A percentile compares a stretch with the other conserved stretches of the same genome.
These are phyloP conservation scores for Notiomystis cincta DNA, from an alignment of 2,113 vertebrate genomes.

Conservation along the genomic window DNA sequence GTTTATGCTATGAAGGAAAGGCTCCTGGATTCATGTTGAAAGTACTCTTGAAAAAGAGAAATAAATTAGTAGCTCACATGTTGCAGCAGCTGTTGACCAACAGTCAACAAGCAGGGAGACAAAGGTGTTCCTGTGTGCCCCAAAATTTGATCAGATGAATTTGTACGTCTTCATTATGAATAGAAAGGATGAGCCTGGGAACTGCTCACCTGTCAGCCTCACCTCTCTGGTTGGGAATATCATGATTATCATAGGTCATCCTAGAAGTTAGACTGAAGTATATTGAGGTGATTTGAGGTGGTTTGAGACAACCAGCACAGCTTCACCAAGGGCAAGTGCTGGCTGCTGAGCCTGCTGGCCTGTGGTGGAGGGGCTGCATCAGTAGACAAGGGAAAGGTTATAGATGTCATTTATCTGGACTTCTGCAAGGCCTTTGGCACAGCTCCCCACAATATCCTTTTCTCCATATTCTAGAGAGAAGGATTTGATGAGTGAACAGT, in stretches of 20 bases:
- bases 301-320: neutral
- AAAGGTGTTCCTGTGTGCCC: neutral
- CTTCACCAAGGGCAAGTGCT: no score
- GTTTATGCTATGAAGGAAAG: neutral
- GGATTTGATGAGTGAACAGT: neutral
- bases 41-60: neutral
- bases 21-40: neutral
- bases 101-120: neutral
- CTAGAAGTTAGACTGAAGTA: neutral
- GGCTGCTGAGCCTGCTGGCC: neutral
- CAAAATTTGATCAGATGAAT: neutral
- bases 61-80: neutral
- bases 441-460: neutral
- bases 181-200: neutral
- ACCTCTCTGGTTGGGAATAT: neutral
- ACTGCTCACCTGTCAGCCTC: neutral
- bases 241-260: neutral
- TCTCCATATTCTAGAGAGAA: neutral
- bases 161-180: neutral
- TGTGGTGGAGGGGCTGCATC: neutral
- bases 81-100: neutral
- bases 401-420: accelerated
- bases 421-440: neutral
- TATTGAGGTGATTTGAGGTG: neutral
- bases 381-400: neutral